Evolutionary conservation across 2,888 invertebrate species (phyloP), one percentile per base, ranked within the genome.

Genomic region (Apotomis betuletana): DNA sequence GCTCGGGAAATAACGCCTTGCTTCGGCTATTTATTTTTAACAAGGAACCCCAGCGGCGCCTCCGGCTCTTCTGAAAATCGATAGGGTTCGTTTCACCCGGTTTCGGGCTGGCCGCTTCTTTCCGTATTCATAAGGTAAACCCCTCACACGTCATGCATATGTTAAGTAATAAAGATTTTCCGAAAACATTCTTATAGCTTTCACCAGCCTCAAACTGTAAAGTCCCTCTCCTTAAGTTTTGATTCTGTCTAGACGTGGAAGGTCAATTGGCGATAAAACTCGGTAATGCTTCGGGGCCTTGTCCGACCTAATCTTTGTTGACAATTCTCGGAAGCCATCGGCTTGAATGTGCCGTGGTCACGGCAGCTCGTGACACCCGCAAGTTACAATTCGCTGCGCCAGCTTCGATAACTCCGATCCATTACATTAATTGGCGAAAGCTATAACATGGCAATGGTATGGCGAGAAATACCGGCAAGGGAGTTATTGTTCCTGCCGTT

Each of bases 21-120:
- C 74, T 75, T 75, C 74, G 55, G 38, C 44, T 71, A 79, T 82
- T 83, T 81, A 84, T 85, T 82, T 83, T 83, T 83, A 82, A 78
- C 77, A 74, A 74, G 73, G 67, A 55, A 75, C 74, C 74, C 74
- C 76, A 72, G 49, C 60, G 38, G 67, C 62, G 62, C 60, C 73
- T 70, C 54, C 52, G 52, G 60, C 70, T 70, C 67, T 74, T 69
- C 80, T 78, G 78, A 83, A 85, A 85, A 87, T 86, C 87, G 80
- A 87, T 87, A 84, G 79, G 81, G 82, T 77, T 79, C 75, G 75
- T 74, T 76, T 75, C 72, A 67, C 55, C 75, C 75, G 64, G 73
- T 63, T 41, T 52, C 68, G 46, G 46, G 67, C 68, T 72, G 67
- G 63, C 55, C 58, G 62, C 68, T 68, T 67, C 72, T 72, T 63